Percentiles rank a stretch among this genome's conserved stretches.
Evolutionary conservation across 2,888 invertebrate genomes (phyloP).

Genomic region (Anodontia alba): DNA sequence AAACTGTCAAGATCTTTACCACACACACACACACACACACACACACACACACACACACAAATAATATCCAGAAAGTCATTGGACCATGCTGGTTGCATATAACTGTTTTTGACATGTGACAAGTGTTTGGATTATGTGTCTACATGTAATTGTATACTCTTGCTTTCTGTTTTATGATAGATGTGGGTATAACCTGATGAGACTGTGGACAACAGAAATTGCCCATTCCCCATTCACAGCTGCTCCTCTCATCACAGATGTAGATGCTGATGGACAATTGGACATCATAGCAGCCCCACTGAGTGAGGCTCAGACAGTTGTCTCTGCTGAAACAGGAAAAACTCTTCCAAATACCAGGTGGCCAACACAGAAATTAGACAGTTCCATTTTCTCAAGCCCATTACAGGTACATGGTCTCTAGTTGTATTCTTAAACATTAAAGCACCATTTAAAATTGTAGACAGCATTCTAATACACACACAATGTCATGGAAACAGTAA

Average conservation of each 20-base stretch:
- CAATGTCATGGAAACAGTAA: background rate
- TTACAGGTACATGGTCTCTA: constrained; percentile 82
- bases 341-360: constrained; percentile 70
- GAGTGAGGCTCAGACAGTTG: constrained; percentile 78
- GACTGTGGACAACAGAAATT: constrained; percentile 80
- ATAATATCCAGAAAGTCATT: too few species aligned
- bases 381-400: constrained; percentile 80
- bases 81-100: too few species aligned
- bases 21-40: too few species aligned
- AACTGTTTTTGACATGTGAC: too few species aligned
- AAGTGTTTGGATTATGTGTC: too few species aligned
- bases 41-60: too few species aligned
- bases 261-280: constrained; percentile 78
- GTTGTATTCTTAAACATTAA: too few species aligned
- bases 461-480: too few species aligned
- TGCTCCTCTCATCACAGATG: constrained; percentile 78
- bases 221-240: constrained; percentile 80
- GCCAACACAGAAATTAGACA: constrained; percentile 79
- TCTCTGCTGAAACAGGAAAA: constrained; percentile 76
- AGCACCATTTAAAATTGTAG: too few species aligned
- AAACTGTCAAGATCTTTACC: too few species aligned
- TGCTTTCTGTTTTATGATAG: too few species aligned
- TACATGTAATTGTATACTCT: too few species aligned
- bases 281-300: constrained; percentile 81
- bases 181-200: constrained; percentile 77